phyloP scores from a whole-genome alignment of 2,113 vertebrate species.

The Gnathonemus longibarbis region DNA sequence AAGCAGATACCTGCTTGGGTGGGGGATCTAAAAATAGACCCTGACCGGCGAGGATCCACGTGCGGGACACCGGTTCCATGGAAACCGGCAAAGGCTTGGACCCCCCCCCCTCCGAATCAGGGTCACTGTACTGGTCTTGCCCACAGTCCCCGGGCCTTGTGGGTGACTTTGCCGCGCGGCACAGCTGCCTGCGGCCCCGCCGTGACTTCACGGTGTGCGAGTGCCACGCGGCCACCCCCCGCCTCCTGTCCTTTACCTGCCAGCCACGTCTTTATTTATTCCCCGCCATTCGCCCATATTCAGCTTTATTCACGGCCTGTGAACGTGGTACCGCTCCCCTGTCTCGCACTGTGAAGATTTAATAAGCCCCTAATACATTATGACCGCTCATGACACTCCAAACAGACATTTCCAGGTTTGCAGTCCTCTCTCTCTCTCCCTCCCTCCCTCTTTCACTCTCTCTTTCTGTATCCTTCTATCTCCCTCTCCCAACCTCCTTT shows the following conservation, averaged over 20 bases:
- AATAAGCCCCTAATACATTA: not conserved
- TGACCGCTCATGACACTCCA: not conserved
- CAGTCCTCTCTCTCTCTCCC: not conserved
- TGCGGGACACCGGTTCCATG: not conserved
- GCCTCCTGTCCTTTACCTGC: not conserved
- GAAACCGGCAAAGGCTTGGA: not conserved
- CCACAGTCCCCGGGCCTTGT: not conserved
- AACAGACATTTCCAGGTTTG: not conserved
- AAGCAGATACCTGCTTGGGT: not conserved
- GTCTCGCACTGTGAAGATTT: not conserved
- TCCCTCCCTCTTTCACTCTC: not conserved
- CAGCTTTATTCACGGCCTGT: not conserved
- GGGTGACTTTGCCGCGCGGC: not conserved
- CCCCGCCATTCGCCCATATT: not conserved
- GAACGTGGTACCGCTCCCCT: not conserved
- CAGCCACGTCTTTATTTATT: not conserved
- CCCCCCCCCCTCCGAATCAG: not conserved
- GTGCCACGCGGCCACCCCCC: not conserved
- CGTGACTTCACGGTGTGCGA: not conserved
- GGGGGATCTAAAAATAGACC: not conserved
- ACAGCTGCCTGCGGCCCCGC: not conserved
- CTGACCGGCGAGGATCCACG: not conserved
- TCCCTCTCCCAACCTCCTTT: not conserved
- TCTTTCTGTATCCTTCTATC: not conserved
- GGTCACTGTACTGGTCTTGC: not conserved